A percentile compares a stretch with the other conserved stretches of the same genome.
phyloP scores from a whole-genome alignment of 2,113 vertebrate species.

The Polypterus senegalus region DNA sequence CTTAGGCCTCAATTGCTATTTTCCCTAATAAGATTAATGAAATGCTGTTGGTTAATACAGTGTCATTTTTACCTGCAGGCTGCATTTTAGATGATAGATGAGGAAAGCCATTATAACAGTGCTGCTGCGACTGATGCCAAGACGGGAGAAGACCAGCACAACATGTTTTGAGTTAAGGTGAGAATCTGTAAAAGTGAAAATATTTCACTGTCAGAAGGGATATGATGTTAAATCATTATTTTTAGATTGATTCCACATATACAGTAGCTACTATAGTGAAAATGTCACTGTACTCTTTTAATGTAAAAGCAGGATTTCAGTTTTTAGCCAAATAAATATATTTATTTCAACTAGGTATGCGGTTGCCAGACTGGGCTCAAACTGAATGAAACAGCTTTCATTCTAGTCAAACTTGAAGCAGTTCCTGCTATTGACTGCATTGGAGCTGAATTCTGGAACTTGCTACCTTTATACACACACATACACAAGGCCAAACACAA shows the following conservation, averaged over 20 bases:
- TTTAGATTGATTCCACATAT: not conserved
- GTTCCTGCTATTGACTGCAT: too few species aligned
- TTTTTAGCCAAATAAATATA: not conserved
- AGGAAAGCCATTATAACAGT: conserved; percentile 54
- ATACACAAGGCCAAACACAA: too few species aligned
- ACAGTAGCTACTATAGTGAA: not conserved
- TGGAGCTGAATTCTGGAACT: too few species aligned
- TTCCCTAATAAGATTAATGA: too few species aligned
- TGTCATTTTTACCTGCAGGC: conserved; percentile 49
- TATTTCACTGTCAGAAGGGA: not conserved
- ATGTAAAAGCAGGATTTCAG: not conserved
- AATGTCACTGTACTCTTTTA: not conserved
- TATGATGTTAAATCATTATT: not conserved
- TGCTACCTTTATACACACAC: too few species aligned
- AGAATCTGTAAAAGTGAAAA: conserved; percentile 23
- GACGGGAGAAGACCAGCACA: conserved; percentile 56
- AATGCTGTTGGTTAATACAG: too few species aligned
- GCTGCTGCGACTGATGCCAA: conserved; percentile 63
- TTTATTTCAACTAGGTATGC: too few species aligned
- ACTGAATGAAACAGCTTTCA: too few species aligned
- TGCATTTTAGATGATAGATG: conserved; percentile 46
- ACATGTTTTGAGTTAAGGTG: conserved; percentile 31
- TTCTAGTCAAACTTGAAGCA: too few species aligned
- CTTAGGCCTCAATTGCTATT: too few species aligned
- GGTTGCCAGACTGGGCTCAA: too few species aligned